Evolutionary conservation across 35 echinoderm and acorn worm genomes (phyloP).

Genomic region (Heliocidaris tuberculata): DNA sequence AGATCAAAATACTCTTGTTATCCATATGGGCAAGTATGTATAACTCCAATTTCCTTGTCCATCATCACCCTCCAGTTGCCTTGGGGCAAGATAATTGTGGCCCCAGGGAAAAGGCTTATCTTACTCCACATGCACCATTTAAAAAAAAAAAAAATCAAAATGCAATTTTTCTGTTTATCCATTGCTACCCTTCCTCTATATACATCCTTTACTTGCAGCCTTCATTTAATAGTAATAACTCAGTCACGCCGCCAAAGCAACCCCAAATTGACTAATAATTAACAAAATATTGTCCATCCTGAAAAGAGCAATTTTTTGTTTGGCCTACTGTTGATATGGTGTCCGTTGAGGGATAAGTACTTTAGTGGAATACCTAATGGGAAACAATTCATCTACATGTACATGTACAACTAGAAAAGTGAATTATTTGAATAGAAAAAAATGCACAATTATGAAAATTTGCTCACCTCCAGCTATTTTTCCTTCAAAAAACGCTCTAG

Average conservation of each 20-base stretch:
- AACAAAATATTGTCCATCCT: neutral
- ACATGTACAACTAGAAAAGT: neutral
- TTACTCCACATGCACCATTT: neutral
- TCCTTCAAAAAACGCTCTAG: neutral
- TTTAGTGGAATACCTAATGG: neutral
- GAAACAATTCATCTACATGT: neutral
- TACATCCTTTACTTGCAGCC: neutral
- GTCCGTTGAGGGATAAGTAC: no score
- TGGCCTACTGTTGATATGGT: neutral
- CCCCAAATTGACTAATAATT: neutral
- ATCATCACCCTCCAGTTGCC: no score
- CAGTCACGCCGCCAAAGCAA: neutral
- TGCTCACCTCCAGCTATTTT: neutral
- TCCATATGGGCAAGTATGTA: no score
- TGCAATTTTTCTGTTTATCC: neutral
- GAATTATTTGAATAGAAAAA: neutral
- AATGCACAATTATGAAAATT: neutral
- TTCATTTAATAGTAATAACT: neutral
- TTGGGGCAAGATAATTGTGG: neutral
- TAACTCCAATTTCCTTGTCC: no score
- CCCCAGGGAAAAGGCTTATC: neutral
- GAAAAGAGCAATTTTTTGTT: neutral
- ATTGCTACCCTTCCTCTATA: neutral
- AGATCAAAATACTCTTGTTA: no score
- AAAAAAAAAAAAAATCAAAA: neutral